Conservation (phyloP, 2,888 invertebrate genomes). For the Carcina quercana region DNA sequence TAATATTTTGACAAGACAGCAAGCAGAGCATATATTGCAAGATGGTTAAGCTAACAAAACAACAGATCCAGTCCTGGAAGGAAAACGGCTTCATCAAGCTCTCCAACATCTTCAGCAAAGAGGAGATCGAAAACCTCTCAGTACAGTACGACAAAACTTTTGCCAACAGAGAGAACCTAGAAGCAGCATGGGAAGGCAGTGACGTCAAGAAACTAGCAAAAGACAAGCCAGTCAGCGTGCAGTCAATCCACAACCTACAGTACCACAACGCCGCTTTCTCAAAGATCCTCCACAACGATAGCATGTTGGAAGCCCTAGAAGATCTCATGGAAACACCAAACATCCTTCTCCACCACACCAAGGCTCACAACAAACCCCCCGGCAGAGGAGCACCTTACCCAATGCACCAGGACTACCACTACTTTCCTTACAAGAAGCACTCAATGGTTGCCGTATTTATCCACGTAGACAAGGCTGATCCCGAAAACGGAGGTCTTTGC, state of each 20-base stretch:
- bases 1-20: too few relatives aligned
- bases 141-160: conserved; percentile 57
- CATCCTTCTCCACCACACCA: conserved; percentile 66
- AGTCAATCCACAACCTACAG: conserved; percentile 58
- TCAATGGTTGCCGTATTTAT: conserved; percentile 68
- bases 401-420: conserved; percentile 71
- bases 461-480: conserved; percentile 60
- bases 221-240: conserved; percentile 14
- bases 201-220: conserved; percentile 39
- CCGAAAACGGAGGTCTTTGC: conserved; percentile 66
- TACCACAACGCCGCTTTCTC: conserved; percentile 59
- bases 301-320: conserved; percentile 54
- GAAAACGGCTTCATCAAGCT: conserved; percentile 62
- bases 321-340: conserved; percentile 59
- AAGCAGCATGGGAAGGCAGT: conserved; percentile 56
- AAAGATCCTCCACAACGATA: conserved; percentile 43
- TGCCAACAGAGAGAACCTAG: conserved; percentile 44
- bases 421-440: conserved; percentile 67
- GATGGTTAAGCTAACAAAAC: conserved; percentile 34
- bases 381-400: conserved; percentile 62
- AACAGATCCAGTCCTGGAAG: conserved; percentile 48
- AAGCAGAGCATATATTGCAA: too few relatives aligned
- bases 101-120: conserved; percentile 38
- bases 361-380: conserved; percentile 66
- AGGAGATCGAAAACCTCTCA: conserved; percentile 50